Evolutionary conservation across 2,797 vertebrate genomes (phyloP).

Genomic region (Myotis pilosus): DNA sequence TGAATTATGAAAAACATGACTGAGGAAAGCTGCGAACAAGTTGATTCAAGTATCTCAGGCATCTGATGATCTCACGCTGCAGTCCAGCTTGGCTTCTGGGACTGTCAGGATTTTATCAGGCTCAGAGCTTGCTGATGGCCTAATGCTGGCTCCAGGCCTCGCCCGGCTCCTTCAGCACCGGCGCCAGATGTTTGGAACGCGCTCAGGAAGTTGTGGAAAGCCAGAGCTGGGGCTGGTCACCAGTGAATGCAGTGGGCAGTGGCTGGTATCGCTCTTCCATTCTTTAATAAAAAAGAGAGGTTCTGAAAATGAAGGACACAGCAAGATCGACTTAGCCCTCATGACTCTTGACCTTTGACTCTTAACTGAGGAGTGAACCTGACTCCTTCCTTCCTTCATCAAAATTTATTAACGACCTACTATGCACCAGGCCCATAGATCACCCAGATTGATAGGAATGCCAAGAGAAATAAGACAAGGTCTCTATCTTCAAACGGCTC

Average conservation of each 20-base stretch:
- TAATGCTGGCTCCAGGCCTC: constrained; percentile 56
- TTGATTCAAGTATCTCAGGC: constrained; percentile 82
- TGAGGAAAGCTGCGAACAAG: constrained; percentile 81
- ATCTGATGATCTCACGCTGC: constrained; percentile 83
- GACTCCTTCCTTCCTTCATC: not conserved
- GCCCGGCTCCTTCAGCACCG: not conserved
- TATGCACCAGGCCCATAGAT: not conserved
- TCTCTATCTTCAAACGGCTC: not conserved
- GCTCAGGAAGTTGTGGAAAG: not conserved
- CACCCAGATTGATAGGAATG: too few relatives aligned
- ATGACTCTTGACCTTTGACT: not conserved
- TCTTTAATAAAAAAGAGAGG: not conserved
- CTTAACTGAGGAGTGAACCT: not conserved
- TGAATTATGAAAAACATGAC: constrained; percentile 80
- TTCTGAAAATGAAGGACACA: not conserved
- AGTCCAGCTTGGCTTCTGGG: constrained; percentile 81
- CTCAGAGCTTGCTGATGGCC: constrained; percentile 78
- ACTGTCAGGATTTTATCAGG: constrained; percentile 81
- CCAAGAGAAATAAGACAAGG: not conserved
- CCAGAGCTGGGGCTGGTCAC: not conserved
- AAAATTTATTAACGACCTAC: not conserved
- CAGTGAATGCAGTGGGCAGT: not conserved
- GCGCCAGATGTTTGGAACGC: constrained; percentile 32
- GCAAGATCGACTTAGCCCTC: not conserved
- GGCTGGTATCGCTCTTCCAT: too few relatives aligned